phyloP scores from a whole-genome alignment of 2,888 invertebrate genomes.

The Reticulitermes lucifugus region DNA sequence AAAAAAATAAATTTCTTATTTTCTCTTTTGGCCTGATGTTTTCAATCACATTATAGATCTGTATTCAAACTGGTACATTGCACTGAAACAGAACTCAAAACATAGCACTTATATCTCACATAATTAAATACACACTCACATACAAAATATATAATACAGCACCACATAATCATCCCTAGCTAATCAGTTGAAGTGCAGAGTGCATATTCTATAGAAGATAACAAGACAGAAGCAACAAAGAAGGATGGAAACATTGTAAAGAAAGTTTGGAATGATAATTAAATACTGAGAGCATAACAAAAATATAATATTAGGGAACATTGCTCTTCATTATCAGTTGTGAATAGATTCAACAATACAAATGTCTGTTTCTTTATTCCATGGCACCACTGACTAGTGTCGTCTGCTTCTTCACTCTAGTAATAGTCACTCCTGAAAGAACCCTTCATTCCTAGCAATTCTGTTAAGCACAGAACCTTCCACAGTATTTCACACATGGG shows the following conservation, averaged over 20 bases:
- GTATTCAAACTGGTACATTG: neutral
- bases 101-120: neutral
- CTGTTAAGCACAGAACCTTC: neutral
- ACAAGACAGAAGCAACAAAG: neutral
- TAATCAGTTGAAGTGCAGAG: neutral
- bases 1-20: neutral
- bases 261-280: slow-evolving; percentile 24
- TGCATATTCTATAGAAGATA: neutral
- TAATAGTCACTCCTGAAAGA: neutral
- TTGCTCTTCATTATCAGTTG: neutral
- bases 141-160: slow-evolving; percentile 3
- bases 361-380: neutral
- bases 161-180: slow-evolving; percentile 8
- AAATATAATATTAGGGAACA: neutral
- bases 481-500: neutral
- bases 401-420: neutral
- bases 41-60: slow-evolving; percentile 3
- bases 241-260: slow-evolving; percentile 8
- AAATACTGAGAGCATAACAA: neutral
- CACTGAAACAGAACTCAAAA: slow-evolving; percentile 8
- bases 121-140: slow-evolving; percentile 4
- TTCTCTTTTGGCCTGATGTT: neutral
- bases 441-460: neutral
- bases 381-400: slow-evolving; percentile 38
- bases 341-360: neutral